phyloP scores from a whole-genome alignment of 2,888 invertebrate species.

The Thereva nobilitata region DNA sequence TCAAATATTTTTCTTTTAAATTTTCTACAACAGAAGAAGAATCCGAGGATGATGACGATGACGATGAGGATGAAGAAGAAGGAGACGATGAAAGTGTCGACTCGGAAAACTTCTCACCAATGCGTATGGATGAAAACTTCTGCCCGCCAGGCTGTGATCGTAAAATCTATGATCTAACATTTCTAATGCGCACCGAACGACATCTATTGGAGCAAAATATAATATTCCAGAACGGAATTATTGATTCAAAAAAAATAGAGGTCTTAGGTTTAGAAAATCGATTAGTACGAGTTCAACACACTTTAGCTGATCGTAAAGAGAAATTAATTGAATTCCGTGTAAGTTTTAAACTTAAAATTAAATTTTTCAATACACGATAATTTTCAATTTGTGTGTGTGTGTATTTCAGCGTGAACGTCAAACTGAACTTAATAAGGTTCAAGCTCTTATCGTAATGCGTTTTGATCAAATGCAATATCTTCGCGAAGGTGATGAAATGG shows the following conservation, averaged over 20 bases:
- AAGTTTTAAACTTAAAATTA: conserved; percentile 39
- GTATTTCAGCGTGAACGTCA: conserved; percentile 65
- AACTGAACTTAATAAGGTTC: conserved; percentile 75
- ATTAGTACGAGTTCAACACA: conserved; percentile 62
- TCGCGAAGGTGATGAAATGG: conserved; percentile 58
- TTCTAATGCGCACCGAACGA: conserved; percentile 65
- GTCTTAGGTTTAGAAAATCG: conserved; percentile 65
- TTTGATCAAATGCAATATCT: conserved; percentile 71
- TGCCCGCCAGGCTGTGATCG: conserved; percentile 75
- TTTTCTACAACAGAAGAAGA: conserved; percentile 50
- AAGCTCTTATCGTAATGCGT: conserved; percentile 68
- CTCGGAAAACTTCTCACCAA: conserved; percentile 68
- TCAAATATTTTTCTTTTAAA: neutral
- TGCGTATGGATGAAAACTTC: conserved; percentile 70
- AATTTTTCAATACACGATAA: neutral
- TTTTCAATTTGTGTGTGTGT: neutral
- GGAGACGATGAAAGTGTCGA: conserved; percentile 66
- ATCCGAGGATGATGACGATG: conserved; percentile 60
- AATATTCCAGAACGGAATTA: conserved; percentile 62
- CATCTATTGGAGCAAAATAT: conserved; percentile 65
- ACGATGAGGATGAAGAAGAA: conserved; percentile 62
- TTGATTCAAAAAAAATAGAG: conserved; percentile 65
- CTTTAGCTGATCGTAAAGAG: conserved; percentile 63
- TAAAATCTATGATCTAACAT: conserved; percentile 69
- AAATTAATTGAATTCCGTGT: conserved; percentile 70